phyloP scores from a whole-genome alignment of 2,113 vertebrate genomes.

The Leptocoma aspasia region DNA sequence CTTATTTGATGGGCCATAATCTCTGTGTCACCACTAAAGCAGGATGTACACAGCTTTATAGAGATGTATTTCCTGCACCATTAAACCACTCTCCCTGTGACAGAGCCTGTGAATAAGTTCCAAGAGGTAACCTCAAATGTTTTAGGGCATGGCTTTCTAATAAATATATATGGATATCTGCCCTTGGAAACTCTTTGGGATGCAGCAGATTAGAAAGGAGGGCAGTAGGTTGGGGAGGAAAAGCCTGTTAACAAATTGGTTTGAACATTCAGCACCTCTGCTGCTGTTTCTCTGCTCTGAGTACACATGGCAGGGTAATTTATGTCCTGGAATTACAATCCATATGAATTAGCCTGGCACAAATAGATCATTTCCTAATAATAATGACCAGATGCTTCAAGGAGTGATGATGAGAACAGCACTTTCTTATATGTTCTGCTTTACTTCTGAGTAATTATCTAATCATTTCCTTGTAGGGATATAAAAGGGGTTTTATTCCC shows the following conservation, averaged over 20 bases:
- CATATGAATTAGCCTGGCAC: constrained; percentile 44
- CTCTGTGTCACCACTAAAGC: neutral
- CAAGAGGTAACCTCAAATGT: neutral
- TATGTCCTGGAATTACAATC: constrained; percentile 46
- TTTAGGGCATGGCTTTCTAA: neutral
- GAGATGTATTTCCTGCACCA: constrained; percentile 6
- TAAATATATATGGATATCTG: neutral
- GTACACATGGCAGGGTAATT: constrained; percentile 10
- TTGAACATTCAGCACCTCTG: neutral
- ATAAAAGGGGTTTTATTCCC: neutral
- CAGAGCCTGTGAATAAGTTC: neutral
- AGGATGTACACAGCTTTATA: constrained; percentile 8
- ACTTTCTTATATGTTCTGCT: constrained; percentile 4
- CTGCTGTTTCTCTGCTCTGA: neutral
- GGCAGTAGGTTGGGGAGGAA: neutral
- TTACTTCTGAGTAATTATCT: constrained; percentile 32
- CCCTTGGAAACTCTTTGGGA: neutral
- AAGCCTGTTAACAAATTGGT: neutral
- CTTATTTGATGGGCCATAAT: constrained; percentile 6
- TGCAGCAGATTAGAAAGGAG: neutral
- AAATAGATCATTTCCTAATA: constrained; percentile 40
- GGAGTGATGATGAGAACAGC: constrained; percentile 15
- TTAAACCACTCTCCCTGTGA: constrained; percentile 3
- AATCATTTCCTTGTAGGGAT: neutral
- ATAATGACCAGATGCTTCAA: constrained; percentile 46